A percentile compares a stretch with the other conserved stretches of the same genome.
These are phyloP conservation scores for Drosophila pseudotalamancana DNA, from an alignment of 2,888 invertebrate genomes.

Conservation along the genomic window DNA sequence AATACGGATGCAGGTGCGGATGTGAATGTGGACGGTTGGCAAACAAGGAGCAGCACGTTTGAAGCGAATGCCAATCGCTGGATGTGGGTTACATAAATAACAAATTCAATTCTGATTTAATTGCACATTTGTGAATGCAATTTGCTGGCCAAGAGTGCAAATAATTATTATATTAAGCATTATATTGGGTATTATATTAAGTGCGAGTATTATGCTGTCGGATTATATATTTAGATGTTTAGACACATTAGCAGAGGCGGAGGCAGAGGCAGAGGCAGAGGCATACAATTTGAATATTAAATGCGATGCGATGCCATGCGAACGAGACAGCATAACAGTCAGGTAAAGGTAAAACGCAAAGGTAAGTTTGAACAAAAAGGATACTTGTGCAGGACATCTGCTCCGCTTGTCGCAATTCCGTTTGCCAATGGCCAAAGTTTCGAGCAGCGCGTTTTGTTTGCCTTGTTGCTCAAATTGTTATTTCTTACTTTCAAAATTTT, in stretches of 20 bases:
- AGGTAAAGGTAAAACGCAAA: neutral
- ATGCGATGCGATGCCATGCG: constrained; percentile 59
- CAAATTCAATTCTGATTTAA: constrained; percentile 79
- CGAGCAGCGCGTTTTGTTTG: constrained; percentile 51
- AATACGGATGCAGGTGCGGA: constrained; percentile 12
- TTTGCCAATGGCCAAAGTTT: constrained; percentile 64
- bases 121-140: constrained; percentile 74
- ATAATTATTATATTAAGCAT: constrained; percentile 37
- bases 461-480: constrained; percentile 75
- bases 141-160: constrained; percentile 46
- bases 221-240: constrained; percentile 73
- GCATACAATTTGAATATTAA: constrained; percentile 77
- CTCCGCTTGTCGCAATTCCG: constrained; percentile 56
- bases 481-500: constrained; percentile 67
- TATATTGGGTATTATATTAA: constrained; percentile 46
- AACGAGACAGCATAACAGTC: constrained; percentile 13
- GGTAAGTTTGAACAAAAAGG: neutral
- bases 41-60: constrained; percentile 13
- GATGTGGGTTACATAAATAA: constrained; percentile 61
- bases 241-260: constrained; percentile 38
- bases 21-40: constrained; percentile 20
- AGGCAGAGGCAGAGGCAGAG: constrained; percentile 35
- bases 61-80: constrained; percentile 34
- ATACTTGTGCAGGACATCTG: constrained; percentile 48
- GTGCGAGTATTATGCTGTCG: no score